phyloP scores from a whole-genome alignment of 2,797 vertebrate species.

The Apogon hyalosoma region DNA sequence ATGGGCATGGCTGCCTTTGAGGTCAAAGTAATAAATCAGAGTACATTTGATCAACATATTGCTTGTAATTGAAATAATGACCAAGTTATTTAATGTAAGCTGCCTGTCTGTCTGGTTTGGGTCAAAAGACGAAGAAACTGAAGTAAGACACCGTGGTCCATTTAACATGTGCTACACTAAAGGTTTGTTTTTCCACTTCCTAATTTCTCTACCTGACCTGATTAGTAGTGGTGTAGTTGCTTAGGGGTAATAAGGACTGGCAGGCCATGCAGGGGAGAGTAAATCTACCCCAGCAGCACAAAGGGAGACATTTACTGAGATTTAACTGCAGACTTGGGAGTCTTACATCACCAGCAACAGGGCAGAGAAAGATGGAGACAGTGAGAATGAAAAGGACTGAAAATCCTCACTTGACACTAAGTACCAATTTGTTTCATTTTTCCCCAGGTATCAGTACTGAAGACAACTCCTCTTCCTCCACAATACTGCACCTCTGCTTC shows the following conservation, averaged over 20 bases:
- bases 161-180: background rate
- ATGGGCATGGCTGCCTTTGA: too few species aligned
- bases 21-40: conserved; percentile 6
- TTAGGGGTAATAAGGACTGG: conserved; percentile 45
- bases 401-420: conserved; percentile 38
- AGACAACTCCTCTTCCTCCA: conserved; percentile 18
- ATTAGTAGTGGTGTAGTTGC: conserved; percentile 47
- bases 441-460: conserved; percentile 15
- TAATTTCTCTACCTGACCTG: conserved; percentile 15
- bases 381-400: conserved; percentile 6
- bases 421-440: conserved; percentile 41
- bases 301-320: conserved; percentile 58
- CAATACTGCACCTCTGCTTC: conserved; percentile 10
- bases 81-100: background rate
- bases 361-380: conserved; percentile 6
- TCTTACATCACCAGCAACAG: conserved; percentile 60
- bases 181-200: background rate
- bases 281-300: conserved; percentile 50
- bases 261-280: conserved; percentile 25
- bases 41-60: background rate
- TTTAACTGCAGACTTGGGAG: conserved; percentile 63
- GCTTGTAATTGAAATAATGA: conserved; percentile 2
- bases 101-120: too few species aligned
- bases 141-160: background rate
- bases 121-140: too few species aligned